phyloP scores from a whole-genome alignment of 2,888 invertebrate species.

The Dynastes maya region DNA sequence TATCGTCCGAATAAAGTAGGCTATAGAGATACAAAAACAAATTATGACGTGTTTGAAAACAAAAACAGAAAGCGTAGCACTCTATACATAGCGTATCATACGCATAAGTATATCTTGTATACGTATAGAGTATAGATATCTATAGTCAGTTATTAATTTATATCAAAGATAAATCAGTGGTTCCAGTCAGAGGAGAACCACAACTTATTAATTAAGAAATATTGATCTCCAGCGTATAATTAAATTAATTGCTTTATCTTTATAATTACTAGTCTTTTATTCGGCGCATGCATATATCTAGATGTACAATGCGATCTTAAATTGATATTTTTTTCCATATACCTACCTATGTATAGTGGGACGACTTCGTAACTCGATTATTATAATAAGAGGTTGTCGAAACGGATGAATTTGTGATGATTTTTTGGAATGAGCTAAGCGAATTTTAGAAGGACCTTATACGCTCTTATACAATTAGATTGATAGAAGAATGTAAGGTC shows the following conservation, averaged over 20 bases:
- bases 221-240: slow-evolving; percentile 43
- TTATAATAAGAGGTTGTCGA: too few relatives aligned
- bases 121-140: too few relatives aligned
- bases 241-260: slow-evolving; percentile 48
- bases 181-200: slow-evolving; percentile 26
- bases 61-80: background rate
- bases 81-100: too few relatives aligned
- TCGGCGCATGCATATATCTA: background rate
- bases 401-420: too few relatives aligned
- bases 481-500: too few relatives aligned
- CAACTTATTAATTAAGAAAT: slow-evolving; percentile 46
- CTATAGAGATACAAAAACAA: too few relatives aligned
- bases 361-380: background rate
- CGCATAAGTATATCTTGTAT: too few relatives aligned
- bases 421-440: too few relatives aligned
- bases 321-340: background rate
- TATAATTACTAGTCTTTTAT: slow-evolving; percentile 27
- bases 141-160: slow-evolving; percentile 35
- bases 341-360: background rate
- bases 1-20: too few relatives aligned
- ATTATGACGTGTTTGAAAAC: slow-evolving; percentile 20
- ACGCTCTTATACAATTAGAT: too few relatives aligned
- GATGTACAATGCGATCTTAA: background rate
- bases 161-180: slow-evolving; percentile 19
- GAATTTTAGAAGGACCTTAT: too few relatives aligned